phyloP scores from a whole-genome alignment of 2,888 invertebrate genomes.

The Dynastes hyllus region DNA sequence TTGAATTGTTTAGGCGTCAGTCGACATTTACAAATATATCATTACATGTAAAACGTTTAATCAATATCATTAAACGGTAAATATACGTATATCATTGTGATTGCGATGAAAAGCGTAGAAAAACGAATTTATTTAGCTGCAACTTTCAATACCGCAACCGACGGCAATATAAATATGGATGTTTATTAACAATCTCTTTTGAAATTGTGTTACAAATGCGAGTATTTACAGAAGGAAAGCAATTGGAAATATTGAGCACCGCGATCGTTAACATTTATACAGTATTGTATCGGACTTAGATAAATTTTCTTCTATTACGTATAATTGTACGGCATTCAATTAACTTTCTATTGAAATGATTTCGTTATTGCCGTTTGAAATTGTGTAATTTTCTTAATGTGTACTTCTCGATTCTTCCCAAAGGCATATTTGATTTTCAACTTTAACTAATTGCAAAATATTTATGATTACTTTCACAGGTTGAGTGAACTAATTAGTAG shows the following conservation, averaged over 20 bases:
- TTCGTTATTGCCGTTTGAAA: neutral
- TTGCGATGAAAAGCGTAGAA: slow-evolving; percentile 23
- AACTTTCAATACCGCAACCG: slow-evolving; percentile 11
- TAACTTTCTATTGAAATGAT: slow-evolving; percentile 8
- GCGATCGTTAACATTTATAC: slow-evolving; percentile 8
- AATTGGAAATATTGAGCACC: neutral
- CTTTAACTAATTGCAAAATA: no score
- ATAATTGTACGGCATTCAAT: neutral
- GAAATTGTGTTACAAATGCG: neutral
- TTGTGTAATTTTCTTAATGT: neutral
- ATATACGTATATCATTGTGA: slow-evolving; percentile 31
- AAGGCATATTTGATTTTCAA: no score
- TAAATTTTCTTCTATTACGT: slow-evolving; percentile 2
- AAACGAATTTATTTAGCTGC: neutral
- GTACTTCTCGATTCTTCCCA: neutral
- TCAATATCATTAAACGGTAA: slow-evolving; percentile 40
- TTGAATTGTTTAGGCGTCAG: slow-evolving; percentile 46
- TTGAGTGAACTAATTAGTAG: no score
- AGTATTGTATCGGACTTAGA: neutral
- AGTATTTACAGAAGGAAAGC: neutral
- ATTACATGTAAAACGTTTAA: slow-evolving; percentile 37
- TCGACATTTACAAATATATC: slow-evolving; percentile 45
- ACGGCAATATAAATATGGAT: slow-evolving; percentile 7
- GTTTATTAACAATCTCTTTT: slow-evolving; percentile 33
- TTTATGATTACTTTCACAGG: no score